Percentiles rank a stretch among this genome's conserved stretches.
Evolutionary conservation across 2,797 vertebrate genomes (phyloP).

Genomic region (Siniperca obscura): DNA sequence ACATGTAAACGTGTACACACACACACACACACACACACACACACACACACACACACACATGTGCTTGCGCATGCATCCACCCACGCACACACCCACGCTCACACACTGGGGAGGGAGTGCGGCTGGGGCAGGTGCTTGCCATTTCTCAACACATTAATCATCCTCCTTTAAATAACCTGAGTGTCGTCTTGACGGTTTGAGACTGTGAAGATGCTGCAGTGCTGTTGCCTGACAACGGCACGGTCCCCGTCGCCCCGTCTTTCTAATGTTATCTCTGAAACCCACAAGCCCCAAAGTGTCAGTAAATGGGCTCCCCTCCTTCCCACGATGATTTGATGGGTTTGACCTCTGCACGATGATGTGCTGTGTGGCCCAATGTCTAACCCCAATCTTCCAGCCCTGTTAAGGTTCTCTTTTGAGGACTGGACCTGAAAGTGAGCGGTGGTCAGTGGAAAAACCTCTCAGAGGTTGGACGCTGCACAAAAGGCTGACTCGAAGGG

Average conservation of each 20-base stretch:
- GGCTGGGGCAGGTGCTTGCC: slow-evolving; percentile 83
- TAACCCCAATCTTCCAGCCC: slow-evolving; percentile 69
- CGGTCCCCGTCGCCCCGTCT: slow-evolving; percentile 56
- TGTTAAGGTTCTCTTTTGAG: slow-evolving; percentile 30
- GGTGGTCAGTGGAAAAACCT: slow-evolving; percentile 26
- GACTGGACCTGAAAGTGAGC: slow-evolving; percentile 28
- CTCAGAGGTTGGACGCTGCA: slow-evolving; percentile 38
- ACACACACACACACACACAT: slow-evolving; percentile 27
- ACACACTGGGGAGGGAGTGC: slow-evolving; percentile 55
- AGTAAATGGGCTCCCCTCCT: slow-evolving; percentile 63
- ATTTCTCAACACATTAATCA: slow-evolving; percentile 86
- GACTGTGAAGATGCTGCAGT: slow-evolving; percentile 75
- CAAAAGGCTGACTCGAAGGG: slow-evolving; percentile 46
- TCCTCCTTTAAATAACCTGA: slow-evolving; percentile 87
- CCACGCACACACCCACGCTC: slow-evolving; percentile 35
- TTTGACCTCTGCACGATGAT: slow-evolving; percentile 68
- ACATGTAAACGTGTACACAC: slow-evolving; percentile 22
- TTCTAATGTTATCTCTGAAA: slow-evolving; percentile 83
- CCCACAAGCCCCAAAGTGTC: slow-evolving; percentile 80
- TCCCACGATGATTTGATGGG: slow-evolving; percentile 67
- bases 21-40: slow-evolving; percentile 10
- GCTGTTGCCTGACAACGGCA: slow-evolving; percentile 82
- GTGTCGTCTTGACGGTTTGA: slow-evolving; percentile 82
- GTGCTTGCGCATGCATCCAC: slow-evolving; percentile 58
- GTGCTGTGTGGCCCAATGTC: slow-evolving; percentile 48